phyloP scores from a whole-genome alignment of 2,797 vertebrate species.

The Tympanoctomys barrerae region DNA sequence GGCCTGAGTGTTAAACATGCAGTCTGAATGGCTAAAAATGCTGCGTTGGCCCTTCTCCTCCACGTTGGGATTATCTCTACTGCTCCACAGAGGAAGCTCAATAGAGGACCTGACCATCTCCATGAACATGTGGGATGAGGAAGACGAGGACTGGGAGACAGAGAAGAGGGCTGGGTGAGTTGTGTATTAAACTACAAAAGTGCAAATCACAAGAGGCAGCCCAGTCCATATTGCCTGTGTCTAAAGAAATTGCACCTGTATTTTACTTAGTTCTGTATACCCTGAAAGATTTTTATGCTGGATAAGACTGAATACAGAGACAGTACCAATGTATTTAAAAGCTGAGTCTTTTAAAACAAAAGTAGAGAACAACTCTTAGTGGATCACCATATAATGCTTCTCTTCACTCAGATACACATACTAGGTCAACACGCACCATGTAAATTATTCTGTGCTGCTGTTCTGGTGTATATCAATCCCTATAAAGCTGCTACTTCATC shows the following conservation, averaged over 20 bases:
- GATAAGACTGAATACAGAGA: neutral
- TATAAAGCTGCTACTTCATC: neutral
- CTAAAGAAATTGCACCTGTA: neutral
- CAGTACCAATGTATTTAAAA: constrained; percentile 27
- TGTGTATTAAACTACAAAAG: neutral
- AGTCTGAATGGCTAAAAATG: neutral
- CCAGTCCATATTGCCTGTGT: neutral
- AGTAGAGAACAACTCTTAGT: constrained; percentile 61
- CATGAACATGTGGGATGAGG: neutral
- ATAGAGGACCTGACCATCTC: neutral
- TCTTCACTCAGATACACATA: constrained; percentile 64
- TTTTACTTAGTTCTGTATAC: constrained; percentile 22
- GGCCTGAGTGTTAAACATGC: neutral
- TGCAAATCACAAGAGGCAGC: neutral
- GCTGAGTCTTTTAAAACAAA: constrained; percentile 39
- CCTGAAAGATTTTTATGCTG: constrained; percentile 11
- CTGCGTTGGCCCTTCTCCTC: neutral
- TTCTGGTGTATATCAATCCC: constrained; percentile 70
- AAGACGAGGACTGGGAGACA: neutral
- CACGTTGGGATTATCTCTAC: neutral
- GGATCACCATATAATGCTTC: constrained; percentile 63
- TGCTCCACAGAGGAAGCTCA: neutral
- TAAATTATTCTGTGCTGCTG: constrained; percentile 63
- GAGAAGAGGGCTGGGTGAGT: neutral
- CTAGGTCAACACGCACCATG: constrained; percentile 53